Percentiles rank a stretch among this genome's conserved stretches.
These are phyloP conservation scores for Alethe castanea DNA, from an alignment of 2,113 vertebrate genomes.

Conservation along the genomic window DNA sequence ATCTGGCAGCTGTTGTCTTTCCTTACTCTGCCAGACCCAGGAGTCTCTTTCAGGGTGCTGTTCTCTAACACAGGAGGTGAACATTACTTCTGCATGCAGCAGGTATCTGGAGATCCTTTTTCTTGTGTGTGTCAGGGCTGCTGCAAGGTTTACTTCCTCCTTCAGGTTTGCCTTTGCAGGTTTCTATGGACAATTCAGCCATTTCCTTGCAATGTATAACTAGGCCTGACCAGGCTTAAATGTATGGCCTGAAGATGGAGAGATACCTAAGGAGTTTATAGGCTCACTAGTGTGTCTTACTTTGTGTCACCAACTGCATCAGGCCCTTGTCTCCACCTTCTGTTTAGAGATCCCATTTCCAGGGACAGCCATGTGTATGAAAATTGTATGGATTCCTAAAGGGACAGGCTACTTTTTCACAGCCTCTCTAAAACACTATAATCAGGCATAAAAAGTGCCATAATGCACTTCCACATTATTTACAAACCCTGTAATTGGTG, in stretches of 20 bases:
- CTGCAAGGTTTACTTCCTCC: background rate
- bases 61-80: background rate
- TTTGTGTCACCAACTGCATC: background rate
- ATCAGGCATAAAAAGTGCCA: background rate
- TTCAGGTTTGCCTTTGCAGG: background rate
- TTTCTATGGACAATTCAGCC: background rate
- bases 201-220: background rate
- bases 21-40: background rate
- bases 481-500: background rate
- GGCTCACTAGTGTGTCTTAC: background rate
- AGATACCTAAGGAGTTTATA: background rate
- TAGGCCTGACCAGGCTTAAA: background rate
- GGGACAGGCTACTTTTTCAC: background rate
- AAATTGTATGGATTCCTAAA: background rate
- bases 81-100: background rate
- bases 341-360: background rate
- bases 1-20: background rate
- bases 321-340: background rate
- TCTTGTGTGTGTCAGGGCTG: background rate
- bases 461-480: background rate
- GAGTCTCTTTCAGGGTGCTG: background rate
- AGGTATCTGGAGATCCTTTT: background rate
- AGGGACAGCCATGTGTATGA: background rate
- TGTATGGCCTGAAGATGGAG: background rate
- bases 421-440: background rate